Evolutionary conservation across 2,888 invertebrate species (phyloP).

Genomic region (Heteromurus nitidus): DNA sequence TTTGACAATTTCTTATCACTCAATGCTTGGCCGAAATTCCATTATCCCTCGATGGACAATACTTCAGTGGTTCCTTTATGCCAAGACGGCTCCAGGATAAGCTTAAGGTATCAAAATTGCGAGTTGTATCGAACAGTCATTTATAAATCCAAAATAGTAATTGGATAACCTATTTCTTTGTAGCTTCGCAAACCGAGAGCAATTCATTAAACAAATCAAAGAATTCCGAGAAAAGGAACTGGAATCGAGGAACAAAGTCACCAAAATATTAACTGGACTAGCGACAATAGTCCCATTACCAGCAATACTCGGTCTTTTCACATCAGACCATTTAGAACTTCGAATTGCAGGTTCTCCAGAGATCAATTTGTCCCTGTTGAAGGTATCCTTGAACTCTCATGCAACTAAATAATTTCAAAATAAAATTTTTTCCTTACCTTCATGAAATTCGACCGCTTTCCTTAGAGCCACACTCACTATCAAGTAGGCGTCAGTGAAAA

Average conservation of each 20-base stretch:
- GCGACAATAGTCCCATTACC: slow-evolving; percentile 57
- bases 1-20: slow-evolving; percentile 45
- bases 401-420: neutral
- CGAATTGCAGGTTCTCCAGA: slow-evolving; percentile 56
- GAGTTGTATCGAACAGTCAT: neutral
- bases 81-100: slow-evolving; percentile 35
- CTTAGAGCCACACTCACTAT: slow-evolving; percentile 60
- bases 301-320: slow-evolving; percentile 41
- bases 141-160: too few relatives aligned
- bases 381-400: slow-evolving; percentile 17
- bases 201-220: slow-evolving; percentile 44
- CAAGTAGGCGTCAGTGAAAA: slow-evolving; percentile 62
- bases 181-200: slow-evolving; percentile 50
- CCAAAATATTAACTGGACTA: slow-evolving; percentile 54
- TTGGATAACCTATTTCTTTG: too few relatives aligned
- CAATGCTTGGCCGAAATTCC: slow-evolving; percentile 46
- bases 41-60: slow-evolving; percentile 57
- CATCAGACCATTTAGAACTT: slow-evolving; percentile 44
- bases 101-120: slow-evolving; percentile 36
- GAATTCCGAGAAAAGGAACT: slow-evolving; percentile 55
- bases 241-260: slow-evolving; percentile 35
- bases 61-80: slow-evolving; percentile 37
- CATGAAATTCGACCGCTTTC: neutral
- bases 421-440: neutral
- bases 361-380: slow-evolving; percentile 47